These are phyloP conservation scores for Nothocercus julius DNA, from an alignment of 2,113 vertebrate species.

Conservation along the genomic window DNA sequence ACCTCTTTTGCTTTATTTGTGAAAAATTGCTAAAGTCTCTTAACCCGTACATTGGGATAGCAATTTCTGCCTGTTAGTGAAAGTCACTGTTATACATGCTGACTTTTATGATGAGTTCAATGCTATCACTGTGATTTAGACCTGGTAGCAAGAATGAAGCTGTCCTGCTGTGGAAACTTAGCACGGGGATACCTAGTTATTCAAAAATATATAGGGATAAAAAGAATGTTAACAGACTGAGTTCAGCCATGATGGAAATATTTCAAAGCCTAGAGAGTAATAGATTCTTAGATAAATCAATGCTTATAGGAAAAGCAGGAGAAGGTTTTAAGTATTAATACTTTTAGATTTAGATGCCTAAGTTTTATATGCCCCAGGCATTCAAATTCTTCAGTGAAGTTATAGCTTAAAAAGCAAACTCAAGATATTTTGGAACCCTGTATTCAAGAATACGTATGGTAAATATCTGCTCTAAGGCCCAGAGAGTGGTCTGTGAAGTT, in stretches of 20 bases:
- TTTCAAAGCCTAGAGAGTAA: not conserved
- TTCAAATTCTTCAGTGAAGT: not conserved
- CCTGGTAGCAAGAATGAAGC: not conserved
- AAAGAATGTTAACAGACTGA: not conserved
- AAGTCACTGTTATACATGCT: not conserved
- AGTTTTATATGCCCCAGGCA: not conserved
- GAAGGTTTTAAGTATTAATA: not conserved
- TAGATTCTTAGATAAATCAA: not conserved
- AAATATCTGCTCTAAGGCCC: not conserved
- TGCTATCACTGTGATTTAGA: not conserved
- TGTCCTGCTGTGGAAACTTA: not conserved
- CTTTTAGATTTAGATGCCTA: not conserved
- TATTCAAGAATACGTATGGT: not conserved
- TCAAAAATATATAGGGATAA: not conserved
- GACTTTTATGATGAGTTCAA: not conserved
- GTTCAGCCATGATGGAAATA: not conserved
- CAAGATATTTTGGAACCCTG: not conserved
- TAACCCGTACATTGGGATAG: not conserved
- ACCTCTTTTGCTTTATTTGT: not conserved
- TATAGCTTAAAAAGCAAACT: not conserved
- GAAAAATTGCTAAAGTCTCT: not conserved
- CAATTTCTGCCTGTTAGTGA: not conserved
- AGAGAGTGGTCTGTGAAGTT: not conserved
- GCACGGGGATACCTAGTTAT: not conserved
- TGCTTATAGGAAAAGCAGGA: not conserved